Base-by-base conservation (phyloP, 2,113 vertebrate genomes). In the Numida meleagris region DNA sequence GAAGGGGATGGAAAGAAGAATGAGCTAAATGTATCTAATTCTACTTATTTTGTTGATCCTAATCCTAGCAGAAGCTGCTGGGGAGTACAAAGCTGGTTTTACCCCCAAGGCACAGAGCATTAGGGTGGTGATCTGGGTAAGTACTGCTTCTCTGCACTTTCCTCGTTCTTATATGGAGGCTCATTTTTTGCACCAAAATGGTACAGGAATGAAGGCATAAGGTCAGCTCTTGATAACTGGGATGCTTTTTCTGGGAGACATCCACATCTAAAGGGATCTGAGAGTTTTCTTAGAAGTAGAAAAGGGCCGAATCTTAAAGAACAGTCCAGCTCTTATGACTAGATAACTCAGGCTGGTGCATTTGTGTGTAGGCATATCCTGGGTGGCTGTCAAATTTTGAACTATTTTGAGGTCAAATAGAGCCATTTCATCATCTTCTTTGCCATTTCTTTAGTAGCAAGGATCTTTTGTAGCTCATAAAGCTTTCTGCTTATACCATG, bases 161-260 rank as follows among this genome's bases (percentile, higher is more conserved):
- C 16, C 55, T 27, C 90, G 0, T 77, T 19, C 8, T 34, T 20
- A 42, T 20, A 10, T 8, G 14, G 46, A 51, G 88, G 36, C 48
- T 82, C 7, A 1, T 40, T 76, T 0, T 0, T 78, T 62, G 23
- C 14, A 31, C 36, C 40, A 58, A 62, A 76, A 10, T 68, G 43
- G 5, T 84, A 75, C 51, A 45, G 73, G 51, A 92, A 72, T 2
- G 4, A 86, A 13, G 11, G 15, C 24, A 18, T 21, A 59, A 71
- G 23, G 51, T 53, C 76, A 91, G 55, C 21, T 89, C 45, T 68
- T 68, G 31, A 45, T 48, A 10, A 5, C 14, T 34, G 51, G 40
- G 12, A 9, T 57, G 51, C 38, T 43, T 16, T 74, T n/a, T 9
- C 19, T 24, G 17, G 0, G 8, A 6, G 10, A 14, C 78, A 68